Base-by-base conservation (phyloP, 2,113 vertebrate species). In the Corapipo altera region DNA sequence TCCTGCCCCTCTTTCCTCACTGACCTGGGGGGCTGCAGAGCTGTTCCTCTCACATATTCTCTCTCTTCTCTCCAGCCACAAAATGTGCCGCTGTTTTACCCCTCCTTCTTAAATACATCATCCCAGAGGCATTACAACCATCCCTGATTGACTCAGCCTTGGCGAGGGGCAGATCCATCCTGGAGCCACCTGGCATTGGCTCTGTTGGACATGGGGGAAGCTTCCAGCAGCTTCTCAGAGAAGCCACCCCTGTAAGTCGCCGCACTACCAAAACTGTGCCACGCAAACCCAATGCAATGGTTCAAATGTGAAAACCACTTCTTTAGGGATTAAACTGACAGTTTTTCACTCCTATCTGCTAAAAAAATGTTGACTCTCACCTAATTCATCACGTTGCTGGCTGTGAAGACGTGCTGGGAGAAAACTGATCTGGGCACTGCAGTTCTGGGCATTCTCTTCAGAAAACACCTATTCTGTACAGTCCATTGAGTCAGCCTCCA, bases 101-200 rank as follows among this genome's bases (percentile, higher is more conserved):
- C 0, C 0, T 51, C 6, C 11, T 30, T 57, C 33, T 82, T 33
- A 39, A 44, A 22, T 76, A 5, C 4, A 4, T 13, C 43, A 13
- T 27, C 28, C 19, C 49, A 70, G 57, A 43, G 28, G 24, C 4
- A 7, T 26, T 72, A 10, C 10, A 17, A 46, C 21, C 4, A 9
- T 65, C 12, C 3, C 33, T 59, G 21, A 11, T 33, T 21, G 14
- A 5, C 9, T 76, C 43, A 18, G 37, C 11, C 57, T 71, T 65
- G 51, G 49, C 15, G 18, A 44, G 22, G 0, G 0, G 24, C 3
- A 1, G 8, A 3, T 70, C 35, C 6, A 2, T 24, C 35, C 43
- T n/a, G 19, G 27, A 65, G 23, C 24, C 3, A 2, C 13, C 23
- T 28, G 17, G 26, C 62, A n/a, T 57, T 37, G 24, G 12, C 18